Conservation (phyloP, 2,888 invertebrate species). For the Epinotia demarniana region DNA sequence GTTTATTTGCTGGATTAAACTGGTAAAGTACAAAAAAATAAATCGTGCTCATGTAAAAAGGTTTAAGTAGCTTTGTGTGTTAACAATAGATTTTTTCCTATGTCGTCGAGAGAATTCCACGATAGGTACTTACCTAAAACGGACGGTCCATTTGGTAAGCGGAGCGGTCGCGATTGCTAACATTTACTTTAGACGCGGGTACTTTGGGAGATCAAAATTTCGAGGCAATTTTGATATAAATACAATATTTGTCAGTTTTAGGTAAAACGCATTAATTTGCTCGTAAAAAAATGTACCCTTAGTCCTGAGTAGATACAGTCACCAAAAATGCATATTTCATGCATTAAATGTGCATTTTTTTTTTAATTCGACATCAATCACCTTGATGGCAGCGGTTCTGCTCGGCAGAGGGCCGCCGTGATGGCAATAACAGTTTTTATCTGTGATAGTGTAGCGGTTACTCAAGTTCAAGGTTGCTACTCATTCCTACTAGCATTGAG, state of each 20-base stretch:
- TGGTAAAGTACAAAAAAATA: constrained; percentile 42
- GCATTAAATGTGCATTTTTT: background rate
- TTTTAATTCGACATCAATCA: background rate
- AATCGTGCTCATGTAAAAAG: constrained; percentile 41
- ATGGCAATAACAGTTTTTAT: constrained; percentile 51
- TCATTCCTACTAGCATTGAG: constrained; percentile 20
- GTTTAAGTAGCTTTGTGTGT: constrained; percentile 33
- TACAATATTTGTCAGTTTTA: background rate
- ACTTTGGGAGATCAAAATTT: too few species aligned
- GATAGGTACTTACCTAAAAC: constrained; percentile 50
- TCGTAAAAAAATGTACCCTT: background rate
- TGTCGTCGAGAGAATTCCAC: constrained; percentile 55
- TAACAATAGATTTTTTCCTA: constrained; percentile 53
- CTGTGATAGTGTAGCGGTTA: constrained; percentile 41
- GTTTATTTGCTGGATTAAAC: constrained; percentile 43
- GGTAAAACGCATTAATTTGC: background rate
- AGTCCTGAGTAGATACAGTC: background rate
- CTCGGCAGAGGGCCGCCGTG: constrained; percentile 27
- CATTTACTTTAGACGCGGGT: background rate
- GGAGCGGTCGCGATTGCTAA: background rate
- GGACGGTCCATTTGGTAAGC: constrained; percentile 20
- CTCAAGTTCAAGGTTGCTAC: constrained; percentile 39
- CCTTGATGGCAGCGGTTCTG: background rate
- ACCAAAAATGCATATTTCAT: too few species aligned
- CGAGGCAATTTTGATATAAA: background rate